phyloP scores from a whole-genome alignment of 1,140 invertebrate genomes.

The Artemia franciscana region DNA sequence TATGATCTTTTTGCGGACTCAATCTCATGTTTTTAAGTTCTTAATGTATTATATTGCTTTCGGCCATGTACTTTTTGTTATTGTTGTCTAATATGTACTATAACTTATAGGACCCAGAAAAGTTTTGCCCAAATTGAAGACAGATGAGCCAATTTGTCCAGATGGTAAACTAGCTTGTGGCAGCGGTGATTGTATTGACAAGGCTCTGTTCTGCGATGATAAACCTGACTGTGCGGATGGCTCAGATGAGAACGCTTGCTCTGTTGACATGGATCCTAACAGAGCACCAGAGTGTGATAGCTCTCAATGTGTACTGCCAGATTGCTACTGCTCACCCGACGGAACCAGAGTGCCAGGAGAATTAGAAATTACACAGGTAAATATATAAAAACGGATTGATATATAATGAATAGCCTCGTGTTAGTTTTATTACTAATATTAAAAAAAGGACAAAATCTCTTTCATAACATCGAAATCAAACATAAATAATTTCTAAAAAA shows the following conservation, averaged over 20 bases:
- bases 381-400: too few relatives aligned
- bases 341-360: conserved; percentile 66
- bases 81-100: too few relatives aligned
- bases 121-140: conserved; percentile 61
- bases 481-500: too few relatives aligned
- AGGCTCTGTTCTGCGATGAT: conserved; percentile 75
- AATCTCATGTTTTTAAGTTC: too few relatives aligned
- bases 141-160: conserved; percentile 67
- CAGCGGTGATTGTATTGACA: conserved; percentile 67
- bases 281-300: conserved; percentile 68
- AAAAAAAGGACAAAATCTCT: too few relatives aligned
- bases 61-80: too few relatives aligned
- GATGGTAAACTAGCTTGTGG: conserved; percentile 69
- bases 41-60: too few relatives aligned
- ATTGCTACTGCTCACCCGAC: conserved; percentile 81
- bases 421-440: too few relatives aligned
- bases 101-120: conserved; percentile 62
- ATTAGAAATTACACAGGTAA: conserved; percentile 42
- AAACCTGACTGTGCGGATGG: conserved; percentile 76
- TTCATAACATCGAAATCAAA: too few relatives aligned
- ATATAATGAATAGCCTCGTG: too few relatives aligned
- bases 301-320: conserved; percentile 61
- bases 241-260: conserved; percentile 82
- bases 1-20: too few relatives aligned
- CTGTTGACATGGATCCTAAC: conserved; percentile 67